phyloP scores from a whole-genome alignment of 2,797 vertebrate genomes.

The Odontamblyopus lacepedii region DNA sequence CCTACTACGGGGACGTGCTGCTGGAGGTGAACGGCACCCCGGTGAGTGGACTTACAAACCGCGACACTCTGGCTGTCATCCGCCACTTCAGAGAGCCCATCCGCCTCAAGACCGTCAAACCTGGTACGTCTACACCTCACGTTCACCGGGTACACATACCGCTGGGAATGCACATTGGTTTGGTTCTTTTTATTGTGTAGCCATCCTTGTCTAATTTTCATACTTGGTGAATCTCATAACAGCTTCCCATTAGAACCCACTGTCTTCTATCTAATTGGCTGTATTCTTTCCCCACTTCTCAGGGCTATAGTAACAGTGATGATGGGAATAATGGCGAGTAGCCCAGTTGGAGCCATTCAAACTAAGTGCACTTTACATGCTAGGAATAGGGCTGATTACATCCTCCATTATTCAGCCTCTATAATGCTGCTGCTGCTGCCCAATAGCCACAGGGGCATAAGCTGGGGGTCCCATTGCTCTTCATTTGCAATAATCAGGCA shows the following conservation, averaged over 20 bases:
- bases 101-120: constrained; percentile 92
- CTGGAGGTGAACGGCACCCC: constrained; percentile 97
- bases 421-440: constrained; percentile 27
- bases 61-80: constrained; percentile 93
- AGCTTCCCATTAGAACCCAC: constrained; percentile 9
- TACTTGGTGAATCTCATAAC: not conserved
- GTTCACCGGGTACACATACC: not conserved
- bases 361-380: constrained; percentile 71
- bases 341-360: constrained; percentile 54
- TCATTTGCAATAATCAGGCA: constrained; percentile 17
- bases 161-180: not conserved
- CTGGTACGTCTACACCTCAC: constrained; percentile 77
- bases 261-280: constrained; percentile 38
- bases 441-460: constrained; percentile 29
- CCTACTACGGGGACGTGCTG: constrained; percentile 89
- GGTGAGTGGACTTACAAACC: constrained; percentile 94
- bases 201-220: not conserved
- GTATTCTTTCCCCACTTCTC: constrained; percentile 44
- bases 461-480: constrained; percentile 22
- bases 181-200: not conserved
- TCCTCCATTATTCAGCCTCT: constrained; percentile 60
- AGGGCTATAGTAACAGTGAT: constrained; percentile 54
- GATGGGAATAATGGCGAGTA: constrained; percentile 67
- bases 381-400: constrained; percentile 64
- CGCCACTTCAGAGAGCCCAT: constrained; percentile 95